Evolutionary conservation across 92 coral and sea anemone genomes (phyloP).

Genomic region (Actinostola sp.): DNA sequence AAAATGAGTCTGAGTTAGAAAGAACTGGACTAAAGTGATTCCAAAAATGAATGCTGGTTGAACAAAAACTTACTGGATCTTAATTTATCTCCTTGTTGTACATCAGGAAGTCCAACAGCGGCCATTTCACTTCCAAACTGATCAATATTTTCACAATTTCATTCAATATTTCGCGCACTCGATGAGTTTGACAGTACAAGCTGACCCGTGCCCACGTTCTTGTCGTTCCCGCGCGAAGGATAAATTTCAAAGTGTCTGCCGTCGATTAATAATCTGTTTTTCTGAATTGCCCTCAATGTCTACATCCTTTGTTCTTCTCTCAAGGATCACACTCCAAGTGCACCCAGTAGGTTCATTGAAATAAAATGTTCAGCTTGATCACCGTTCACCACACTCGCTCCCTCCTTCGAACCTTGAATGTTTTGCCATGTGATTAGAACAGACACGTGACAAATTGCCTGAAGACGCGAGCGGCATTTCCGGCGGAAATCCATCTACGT

Average conservation of each 20-base stretch:
- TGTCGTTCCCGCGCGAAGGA: constrained; percentile 27
- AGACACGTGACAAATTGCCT: constrained; percentile 26
- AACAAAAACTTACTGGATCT: constrained; percentile 37
- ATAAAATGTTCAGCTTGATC: constrained; percentile 10
- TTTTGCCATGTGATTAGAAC: constrained; percentile 45
- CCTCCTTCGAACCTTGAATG: constrained; percentile 35
- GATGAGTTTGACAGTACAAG: constrained; percentile 15
- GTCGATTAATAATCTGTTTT: not conserved
- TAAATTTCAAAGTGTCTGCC: constrained; percentile 17
- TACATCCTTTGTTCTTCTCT: constrained; percentile 17
- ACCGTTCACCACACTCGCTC: not conserved
- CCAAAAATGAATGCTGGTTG: not conserved
- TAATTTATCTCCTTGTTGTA: constrained; percentile 41
- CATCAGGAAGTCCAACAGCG: constrained; percentile 21
- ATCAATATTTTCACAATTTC: constrained; percentile 10
- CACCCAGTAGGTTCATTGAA: not conserved
- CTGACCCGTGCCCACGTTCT: constrained; percentile 24
- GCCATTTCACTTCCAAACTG: constrained; percentile 26
- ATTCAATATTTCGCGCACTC: constrained; percentile 16
- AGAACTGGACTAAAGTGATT: not conserved
- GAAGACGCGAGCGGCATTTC: constrained; percentile 17
- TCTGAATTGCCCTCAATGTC: constrained; percentile 1
- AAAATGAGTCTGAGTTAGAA: not conserved
- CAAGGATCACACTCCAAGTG: constrained; percentile 7
- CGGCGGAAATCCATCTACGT: constrained; percentile 19